phyloP scores from a whole-genome alignment of 2,797 vertebrate species.

The Typhlichthys subterraneus region DNA sequence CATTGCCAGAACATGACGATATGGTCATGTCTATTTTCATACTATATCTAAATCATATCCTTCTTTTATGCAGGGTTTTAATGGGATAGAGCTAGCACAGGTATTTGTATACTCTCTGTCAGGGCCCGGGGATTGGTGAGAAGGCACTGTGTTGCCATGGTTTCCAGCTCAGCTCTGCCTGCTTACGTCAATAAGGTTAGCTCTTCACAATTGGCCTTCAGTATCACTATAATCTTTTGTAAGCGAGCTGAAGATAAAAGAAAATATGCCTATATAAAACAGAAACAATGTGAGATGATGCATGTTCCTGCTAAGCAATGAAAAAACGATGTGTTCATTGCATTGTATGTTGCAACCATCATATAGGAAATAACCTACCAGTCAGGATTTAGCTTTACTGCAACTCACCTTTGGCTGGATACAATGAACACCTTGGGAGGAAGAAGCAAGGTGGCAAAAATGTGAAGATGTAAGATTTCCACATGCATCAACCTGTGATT shows the following conservation, averaged over 20 bases:
- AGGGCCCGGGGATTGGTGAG: slow-evolving; percentile 73
- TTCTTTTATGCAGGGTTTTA: slow-evolving; percentile 79
- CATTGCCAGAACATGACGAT: slow-evolving; percentile 57
- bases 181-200: slow-evolving; percentile 67
- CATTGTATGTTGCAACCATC: slow-evolving; percentile 17
- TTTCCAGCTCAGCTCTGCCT: slow-evolving; percentile 77
- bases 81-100: slow-evolving; percentile 73
- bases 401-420: too few species aligned
- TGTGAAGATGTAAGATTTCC: too few species aligned
- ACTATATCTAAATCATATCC: slow-evolving; percentile 40
- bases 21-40: slow-evolving; percentile 67
- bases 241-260: slow-evolving; percentile 61
- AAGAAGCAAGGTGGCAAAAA: too few species aligned
- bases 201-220: slow-evolving; percentile 71
- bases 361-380: too few species aligned
- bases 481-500: too few species aligned
- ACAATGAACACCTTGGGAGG: too few species aligned
- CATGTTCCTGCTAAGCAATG: slow-evolving; percentile 37
- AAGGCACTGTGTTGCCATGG: slow-evolving; percentile 82
- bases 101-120: slow-evolving; percentile 76
- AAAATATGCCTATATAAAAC: slow-evolving; percentile 50
- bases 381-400: too few species aligned
- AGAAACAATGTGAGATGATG: slow-evolving; percentile 45
- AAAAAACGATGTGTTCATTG: neutral
- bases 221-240: slow-evolving; percentile 64